phyloP scores from a whole-genome alignment of 2,113 vertebrate genomes.

The Taxidea taxus region DNA sequence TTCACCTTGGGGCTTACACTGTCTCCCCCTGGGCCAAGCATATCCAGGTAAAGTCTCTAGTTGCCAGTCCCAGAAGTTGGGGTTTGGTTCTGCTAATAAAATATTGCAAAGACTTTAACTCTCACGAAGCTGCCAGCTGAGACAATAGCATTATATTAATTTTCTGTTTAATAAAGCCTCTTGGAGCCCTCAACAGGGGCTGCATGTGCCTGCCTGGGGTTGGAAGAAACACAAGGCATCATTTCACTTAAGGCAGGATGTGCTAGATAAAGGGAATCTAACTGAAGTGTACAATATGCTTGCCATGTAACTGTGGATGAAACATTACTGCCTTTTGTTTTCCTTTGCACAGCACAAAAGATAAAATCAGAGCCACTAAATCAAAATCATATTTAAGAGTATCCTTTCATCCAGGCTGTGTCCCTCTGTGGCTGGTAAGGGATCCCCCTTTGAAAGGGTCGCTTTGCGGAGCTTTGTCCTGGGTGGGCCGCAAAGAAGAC shows the following conservation, averaged over 20 bases:
- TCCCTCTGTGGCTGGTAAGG: constrained; percentile 7
- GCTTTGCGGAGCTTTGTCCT: not conserved
- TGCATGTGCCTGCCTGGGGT: not conserved
- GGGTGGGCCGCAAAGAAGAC: not conserved
- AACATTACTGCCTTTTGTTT: constrained; percentile 5
- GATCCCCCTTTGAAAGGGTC: not conserved
- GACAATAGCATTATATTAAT: constrained; percentile 58
- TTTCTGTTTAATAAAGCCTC: constrained; percentile 70
- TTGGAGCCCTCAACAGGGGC: constrained; percentile 9
- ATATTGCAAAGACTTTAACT: constrained; percentile 19
- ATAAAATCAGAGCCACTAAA: constrained; percentile 65
- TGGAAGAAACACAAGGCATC: not conserved
- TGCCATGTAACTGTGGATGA: constrained; percentile 53
- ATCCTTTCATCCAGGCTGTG: constrained; percentile 25
- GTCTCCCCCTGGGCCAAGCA: not conserved
- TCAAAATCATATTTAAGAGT: constrained; percentile 51
- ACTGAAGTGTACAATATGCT: constrained; percentile 62
- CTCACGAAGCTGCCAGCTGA: constrained; percentile 39
- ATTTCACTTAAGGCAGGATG: constrained; percentile 2
- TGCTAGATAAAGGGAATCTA: constrained; percentile 40
- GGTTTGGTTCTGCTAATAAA: constrained; percentile 39
- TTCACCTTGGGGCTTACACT: not conserved
- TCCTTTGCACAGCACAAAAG: constrained; percentile 27
- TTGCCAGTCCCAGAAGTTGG: constrained; percentile 3
- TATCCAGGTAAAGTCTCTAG: not conserved